A percentile compares a stretch with the other conserved stretches of the same genome.
Conservation (phyloP, 2,888 invertebrate genomes). For the Frankliniella fusca region DNA sequence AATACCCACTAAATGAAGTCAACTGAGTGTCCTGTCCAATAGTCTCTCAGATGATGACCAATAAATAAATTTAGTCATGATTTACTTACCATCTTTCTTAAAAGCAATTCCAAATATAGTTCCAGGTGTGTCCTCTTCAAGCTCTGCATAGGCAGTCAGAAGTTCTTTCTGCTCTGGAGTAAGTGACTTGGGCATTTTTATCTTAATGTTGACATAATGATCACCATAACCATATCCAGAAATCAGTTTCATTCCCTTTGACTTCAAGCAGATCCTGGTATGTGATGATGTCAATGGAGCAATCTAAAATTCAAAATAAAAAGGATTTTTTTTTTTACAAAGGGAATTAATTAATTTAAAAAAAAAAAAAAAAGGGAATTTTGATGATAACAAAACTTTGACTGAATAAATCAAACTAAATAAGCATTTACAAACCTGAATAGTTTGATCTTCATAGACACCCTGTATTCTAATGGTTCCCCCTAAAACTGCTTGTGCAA, state of each 20-base stretch:
- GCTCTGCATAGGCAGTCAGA: constrained; percentile 81
- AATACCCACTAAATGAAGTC: constrained; percentile 34
- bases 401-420: neutral
- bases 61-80: neutral
- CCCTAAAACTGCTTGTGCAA: constrained; percentile 87
- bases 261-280: constrained; percentile 70
- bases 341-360: neutral
- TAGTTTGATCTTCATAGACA: constrained; percentile 85
- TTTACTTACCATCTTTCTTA: constrained; percentile 69
- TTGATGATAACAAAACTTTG: neutral
- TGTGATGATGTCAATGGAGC: constrained; percentile 90
- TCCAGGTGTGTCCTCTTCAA: constrained; percentile 84
- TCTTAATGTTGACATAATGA: constrained; percentile 90
- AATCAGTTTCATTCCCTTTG: constrained; percentile 88
- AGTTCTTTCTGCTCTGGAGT: constrained; percentile 77
- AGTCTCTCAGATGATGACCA: neutral
- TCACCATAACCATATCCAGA: constrained; percentile 89
- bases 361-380: neutral
- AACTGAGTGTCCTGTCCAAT: neutral
- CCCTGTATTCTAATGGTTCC: constrained; percentile 90
- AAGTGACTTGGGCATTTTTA: constrained; percentile 73
- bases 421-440: constrained; percentile 58
- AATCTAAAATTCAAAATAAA: constrained; percentile 55
- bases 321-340: no score
- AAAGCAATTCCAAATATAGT: constrained; percentile 76